Conservation (phyloP, 2,888 invertebrate species). For the Xanthorhoe spadicearia region DNA sequence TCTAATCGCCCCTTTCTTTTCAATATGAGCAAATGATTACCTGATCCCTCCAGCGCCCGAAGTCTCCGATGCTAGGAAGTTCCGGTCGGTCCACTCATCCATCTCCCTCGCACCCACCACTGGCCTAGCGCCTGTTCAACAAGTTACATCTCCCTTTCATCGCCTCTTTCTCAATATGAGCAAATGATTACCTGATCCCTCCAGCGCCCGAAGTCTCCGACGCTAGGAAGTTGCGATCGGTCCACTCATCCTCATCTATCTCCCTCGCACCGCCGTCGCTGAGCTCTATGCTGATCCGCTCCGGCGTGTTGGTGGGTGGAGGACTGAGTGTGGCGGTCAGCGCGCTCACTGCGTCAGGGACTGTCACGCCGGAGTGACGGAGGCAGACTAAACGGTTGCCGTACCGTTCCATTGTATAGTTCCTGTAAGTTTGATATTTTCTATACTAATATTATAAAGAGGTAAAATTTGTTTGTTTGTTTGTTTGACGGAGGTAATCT, state of each 20-base stretch:
- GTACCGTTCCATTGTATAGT: slow-evolving; percentile 73
- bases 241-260: slow-evolving; percentile 98
- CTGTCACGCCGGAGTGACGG: slow-evolving; percentile 66
- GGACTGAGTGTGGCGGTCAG: slow-evolving; percentile 16
- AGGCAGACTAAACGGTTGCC: slow-evolving; percentile 71
- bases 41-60: slow-evolving; percentile 71
- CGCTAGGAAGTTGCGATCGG: slow-evolving; percentile 95
- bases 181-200: slow-evolving; percentile 67
- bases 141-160: no score
- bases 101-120: slow-evolving; percentile 85
- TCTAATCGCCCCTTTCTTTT: no score
- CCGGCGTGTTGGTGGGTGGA: slow-evolving; percentile 60
- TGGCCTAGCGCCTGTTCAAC: no score
- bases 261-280: slow-evolving; percentile 81
- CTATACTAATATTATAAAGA: no score
- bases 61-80: slow-evolving; percentile 93
- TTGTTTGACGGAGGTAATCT: no score
- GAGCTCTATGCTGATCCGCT: slow-evolving; percentile 72
- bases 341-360: slow-evolving; percentile 54
- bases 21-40: no score
- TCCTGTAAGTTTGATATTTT: slow-evolving; percentile 57
- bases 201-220: slow-evolving; percentile 86
- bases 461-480: no score
- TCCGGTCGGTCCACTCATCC: slow-evolving; percentile 97
- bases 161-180: no score